Evolutionary conservation across 1,140 invertebrate species (phyloP).

Genomic region (Cyrtorhinus lividipennis): DNA sequence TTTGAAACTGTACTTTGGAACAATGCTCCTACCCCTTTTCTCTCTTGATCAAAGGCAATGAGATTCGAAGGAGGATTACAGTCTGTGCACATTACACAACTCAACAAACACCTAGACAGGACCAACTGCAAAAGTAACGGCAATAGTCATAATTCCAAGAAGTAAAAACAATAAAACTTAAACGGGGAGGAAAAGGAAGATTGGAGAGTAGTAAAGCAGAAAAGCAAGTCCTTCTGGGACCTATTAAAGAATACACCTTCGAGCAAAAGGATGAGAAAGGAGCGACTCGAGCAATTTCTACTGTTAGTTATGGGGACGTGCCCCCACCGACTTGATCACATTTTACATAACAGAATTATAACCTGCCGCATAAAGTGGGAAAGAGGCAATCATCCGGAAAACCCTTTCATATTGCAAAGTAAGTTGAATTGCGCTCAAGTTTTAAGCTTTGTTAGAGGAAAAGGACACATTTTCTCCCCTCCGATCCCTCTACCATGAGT

Average conservation of each 20-base stretch:
- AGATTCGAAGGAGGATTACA: too few relatives aligned
- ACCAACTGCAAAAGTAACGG: not conserved
- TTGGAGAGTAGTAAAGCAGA: not conserved
- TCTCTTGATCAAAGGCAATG: too few relatives aligned
- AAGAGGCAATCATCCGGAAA: slow-evolving; percentile 11
- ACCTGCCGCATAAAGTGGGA: slow-evolving; percentile 9
- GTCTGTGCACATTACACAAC: too few relatives aligned
- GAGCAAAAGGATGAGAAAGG: not conserved
- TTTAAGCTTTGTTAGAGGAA: not conserved
- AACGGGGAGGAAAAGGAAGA: not conserved
- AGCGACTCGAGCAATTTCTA: not conserved
- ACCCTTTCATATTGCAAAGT: slow-evolving; percentile 16
- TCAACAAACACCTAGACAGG: too few relatives aligned
- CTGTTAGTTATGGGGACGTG: not conserved
- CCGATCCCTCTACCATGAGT: not conserved
- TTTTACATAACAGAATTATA: slow-evolving; percentile 10
- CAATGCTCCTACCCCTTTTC: too few relatives aligned
- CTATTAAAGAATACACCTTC: slow-evolving; percentile 13
- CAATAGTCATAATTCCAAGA: slow-evolving; percentile 2
- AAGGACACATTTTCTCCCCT: too few relatives aligned
- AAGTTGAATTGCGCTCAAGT: slow-evolving; percentile 12
- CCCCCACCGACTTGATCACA: slow-evolving; percentile 6
- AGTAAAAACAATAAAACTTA: slow-evolving; percentile 13
- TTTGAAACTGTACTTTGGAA: too few relatives aligned
- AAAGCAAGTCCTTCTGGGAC: slow-evolving; percentile 4